Conservation (phyloP, 2,797 vertebrate species). For the Hoplostethus atlanticus region DNA sequence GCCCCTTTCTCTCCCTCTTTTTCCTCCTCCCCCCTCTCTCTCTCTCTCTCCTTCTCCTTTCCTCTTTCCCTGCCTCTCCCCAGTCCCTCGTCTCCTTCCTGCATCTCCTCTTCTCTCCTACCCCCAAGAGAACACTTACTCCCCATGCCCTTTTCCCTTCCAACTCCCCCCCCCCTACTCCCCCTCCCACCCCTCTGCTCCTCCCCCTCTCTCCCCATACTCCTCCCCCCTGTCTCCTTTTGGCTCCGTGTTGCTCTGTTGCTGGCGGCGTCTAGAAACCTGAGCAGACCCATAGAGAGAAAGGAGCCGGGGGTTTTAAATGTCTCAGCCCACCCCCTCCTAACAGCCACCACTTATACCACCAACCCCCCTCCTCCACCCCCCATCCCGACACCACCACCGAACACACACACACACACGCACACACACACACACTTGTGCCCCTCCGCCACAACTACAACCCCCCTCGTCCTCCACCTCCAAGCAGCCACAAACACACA, state of each 20-base stretch:
- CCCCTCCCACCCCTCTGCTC: slow-evolving; percentile 28
- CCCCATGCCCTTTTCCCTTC: slow-evolving; percentile 6
- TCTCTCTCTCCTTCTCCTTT: not conserved
- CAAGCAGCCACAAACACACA: not conserved
- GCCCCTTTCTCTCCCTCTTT: slow-evolving; percentile 30
- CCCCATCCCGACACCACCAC: not conserved
- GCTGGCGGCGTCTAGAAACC: slow-evolving; percentile 75
- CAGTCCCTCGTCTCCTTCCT: not conserved
- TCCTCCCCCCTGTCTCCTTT: slow-evolving; percentile 50
- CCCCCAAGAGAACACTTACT: not conserved
- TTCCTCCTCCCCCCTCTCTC: slow-evolving; percentile 6
- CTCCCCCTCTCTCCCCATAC: slow-evolving; percentile 16
- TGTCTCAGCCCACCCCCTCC: slow-evolving; percentile 57
- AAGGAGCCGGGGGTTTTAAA: slow-evolving; percentile 65
- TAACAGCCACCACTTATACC: slow-evolving; percentile 51
- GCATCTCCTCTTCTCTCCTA: not conserved
- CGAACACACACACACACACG: slow-evolving; percentile 24
- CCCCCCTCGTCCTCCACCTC: not conserved
- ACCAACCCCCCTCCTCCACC: slow-evolving; percentile 10
- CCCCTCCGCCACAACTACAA: slow-evolving; percentile 16
- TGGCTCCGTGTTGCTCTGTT: slow-evolving; percentile 64
- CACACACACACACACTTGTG: slow-evolving; percentile 30
- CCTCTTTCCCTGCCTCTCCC: slow-evolving; percentile 4
- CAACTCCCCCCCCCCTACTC: slow-evolving; percentile 1
- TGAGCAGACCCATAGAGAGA: slow-evolving; percentile 71